Conservation (phyloP, 2,888 invertebrate genomes). For the Peribatodes rhomboidaria region DNA sequence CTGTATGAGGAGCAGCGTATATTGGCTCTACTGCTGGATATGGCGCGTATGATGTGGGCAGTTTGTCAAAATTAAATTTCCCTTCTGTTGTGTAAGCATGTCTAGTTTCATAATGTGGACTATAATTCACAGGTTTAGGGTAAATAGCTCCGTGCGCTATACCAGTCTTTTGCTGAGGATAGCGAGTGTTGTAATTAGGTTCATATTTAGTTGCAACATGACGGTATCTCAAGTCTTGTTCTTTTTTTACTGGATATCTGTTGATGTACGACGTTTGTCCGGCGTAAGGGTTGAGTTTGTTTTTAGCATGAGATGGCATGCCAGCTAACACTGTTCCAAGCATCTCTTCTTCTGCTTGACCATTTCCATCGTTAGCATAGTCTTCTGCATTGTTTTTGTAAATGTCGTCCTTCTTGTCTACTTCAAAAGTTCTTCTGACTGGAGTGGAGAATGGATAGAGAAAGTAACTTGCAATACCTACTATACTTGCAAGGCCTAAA, state of each 20-base stretch:
- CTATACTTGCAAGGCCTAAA: conserved; percentile 90
- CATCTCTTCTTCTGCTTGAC: conserved; percentile 92
- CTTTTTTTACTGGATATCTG: conserved; percentile 75
- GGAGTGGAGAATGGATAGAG: conserved; percentile 91
- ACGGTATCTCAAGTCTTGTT: conserved; percentile 80
- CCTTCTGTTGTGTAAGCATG: conserved; percentile 77
- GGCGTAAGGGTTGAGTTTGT: conserved; percentile 79
- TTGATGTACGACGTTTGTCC: conserved; percentile 75
- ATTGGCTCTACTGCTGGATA: conserved; percentile 78
- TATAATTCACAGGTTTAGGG: conserved; percentile 73
- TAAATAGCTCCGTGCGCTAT: conserved; percentile 82
- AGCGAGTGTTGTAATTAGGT: conserved; percentile 74
- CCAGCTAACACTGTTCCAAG: conserved; percentile 91
- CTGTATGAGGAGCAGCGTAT: conserved; percentile 77
- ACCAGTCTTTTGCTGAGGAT: conserved; percentile 82
- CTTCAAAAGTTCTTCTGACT: conserved; percentile 88
- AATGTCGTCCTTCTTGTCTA: conserved; percentile 88
- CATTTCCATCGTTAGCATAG: conserved; percentile 88
- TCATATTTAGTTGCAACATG: conserved; percentile 76
- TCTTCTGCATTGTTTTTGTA: conserved; percentile 90
- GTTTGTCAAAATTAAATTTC: conserved; percentile 71
- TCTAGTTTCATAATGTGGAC: conserved; percentile 76
- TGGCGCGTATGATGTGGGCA: conserved; percentile 65
- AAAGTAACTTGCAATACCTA: conserved; percentile 92
- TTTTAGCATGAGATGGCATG: conserved; percentile 85